These are phyloP conservation scores for Dichetophora obliterata DNA, from an alignment of 2,888 invertebrate genomes.

Conservation along the genomic window DNA sequence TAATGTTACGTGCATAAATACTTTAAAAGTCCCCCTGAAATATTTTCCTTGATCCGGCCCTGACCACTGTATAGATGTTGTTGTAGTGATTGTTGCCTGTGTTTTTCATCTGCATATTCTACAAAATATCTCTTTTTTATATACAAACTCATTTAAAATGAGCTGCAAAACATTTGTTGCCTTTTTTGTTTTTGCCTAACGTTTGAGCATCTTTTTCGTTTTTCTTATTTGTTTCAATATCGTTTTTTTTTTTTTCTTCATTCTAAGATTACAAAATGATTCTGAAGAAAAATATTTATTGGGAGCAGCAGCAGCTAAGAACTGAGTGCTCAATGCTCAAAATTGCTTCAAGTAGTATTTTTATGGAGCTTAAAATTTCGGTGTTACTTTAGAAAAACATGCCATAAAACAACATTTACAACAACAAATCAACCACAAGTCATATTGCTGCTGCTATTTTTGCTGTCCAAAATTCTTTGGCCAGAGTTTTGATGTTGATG, in stretches of 20 bases:
- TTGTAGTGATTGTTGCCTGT: background rate
- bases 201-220: background rate
- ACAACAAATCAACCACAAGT: background rate
- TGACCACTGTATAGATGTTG: background rate
- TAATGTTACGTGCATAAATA: too few relatives aligned
- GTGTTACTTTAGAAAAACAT: slow-evolving; percentile 20
- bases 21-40: too few relatives aligned
- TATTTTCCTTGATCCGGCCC: too few relatives aligned
- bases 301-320: background rate
- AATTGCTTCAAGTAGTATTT: background rate
- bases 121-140: background rate
- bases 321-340: background rate
- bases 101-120: background rate
- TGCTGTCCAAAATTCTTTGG: slow-evolving; percentile 20
- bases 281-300: background rate
- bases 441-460: slow-evolving; percentile 11
- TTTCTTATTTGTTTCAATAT: background rate
- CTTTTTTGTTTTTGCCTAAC: background rate
- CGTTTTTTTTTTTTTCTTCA: background rate
- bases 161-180: slow-evolving; percentile 5
- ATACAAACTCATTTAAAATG: background rate
- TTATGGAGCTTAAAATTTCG: slow-evolving; percentile 25
- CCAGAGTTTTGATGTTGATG: background rate
- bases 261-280: slow-evolving; percentile 14
- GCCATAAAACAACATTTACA: background rate